A percentile compares a stretch with the other conserved stretches of the same genome.
phyloP scores from a whole-genome alignment of 2,113 vertebrate genomes.

The Dipodomys ordii region DNA sequence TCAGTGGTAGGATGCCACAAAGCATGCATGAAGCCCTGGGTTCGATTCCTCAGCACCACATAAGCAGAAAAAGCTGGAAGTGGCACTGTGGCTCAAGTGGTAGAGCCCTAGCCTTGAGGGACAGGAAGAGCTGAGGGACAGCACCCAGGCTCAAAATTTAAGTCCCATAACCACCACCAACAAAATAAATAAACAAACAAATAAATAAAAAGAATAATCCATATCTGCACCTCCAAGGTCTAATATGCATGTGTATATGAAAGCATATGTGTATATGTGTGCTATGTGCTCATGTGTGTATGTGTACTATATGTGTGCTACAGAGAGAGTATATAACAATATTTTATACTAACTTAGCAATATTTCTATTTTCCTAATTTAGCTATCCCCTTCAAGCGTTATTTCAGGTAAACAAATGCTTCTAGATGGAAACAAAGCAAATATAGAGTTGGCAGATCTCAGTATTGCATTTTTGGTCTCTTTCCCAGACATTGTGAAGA shows the following conservation, averaged over 20 bases:
- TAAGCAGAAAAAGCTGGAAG: no score
- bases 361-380: neutral
- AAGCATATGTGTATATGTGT: neutral
- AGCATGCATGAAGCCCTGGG: no score
- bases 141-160: no score
- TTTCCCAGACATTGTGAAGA: slow-evolving; percentile 6
- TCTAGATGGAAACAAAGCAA: slow-evolving; percentile 17
- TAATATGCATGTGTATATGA: neutral
- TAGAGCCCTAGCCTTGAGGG: no score
- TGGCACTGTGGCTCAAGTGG: no score
- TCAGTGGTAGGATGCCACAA: no score
- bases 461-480: slow-evolving; percentile 29
- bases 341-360: neutral
- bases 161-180: no score
- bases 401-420: slow-evolving; percentile 26
- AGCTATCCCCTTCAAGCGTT: neutral
- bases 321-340: slow-evolving; percentile 27
- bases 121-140: no score
- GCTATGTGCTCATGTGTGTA: neutral
- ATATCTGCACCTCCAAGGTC: neutral
- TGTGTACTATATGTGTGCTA: neutral
- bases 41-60: no score
- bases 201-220: neutral
- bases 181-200: neutral
- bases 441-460: neutral